Evolutionary conservation across 2,113 vertebrate species (phyloP).

Genomic region (Colossoma macropomum): DNA sequence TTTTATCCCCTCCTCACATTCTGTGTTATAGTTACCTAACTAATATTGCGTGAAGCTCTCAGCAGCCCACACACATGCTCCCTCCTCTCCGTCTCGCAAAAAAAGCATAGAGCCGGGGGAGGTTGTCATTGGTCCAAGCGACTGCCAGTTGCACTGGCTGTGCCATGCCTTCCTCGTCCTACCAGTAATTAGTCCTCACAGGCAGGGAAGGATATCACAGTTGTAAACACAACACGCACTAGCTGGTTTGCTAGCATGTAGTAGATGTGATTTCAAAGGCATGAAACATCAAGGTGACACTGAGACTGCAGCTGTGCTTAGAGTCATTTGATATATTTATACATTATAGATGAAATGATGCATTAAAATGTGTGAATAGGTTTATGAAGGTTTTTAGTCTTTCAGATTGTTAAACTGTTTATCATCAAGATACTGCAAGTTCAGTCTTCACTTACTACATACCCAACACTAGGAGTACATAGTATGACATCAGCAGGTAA

Average conservation of each 20-base stretch:
- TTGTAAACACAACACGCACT: not conserved
- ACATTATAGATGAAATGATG: not conserved
- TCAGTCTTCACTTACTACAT: too few relatives aligned
- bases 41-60: conserved; percentile 61
- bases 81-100: conserved; percentile 50
- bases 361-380: not conserved
- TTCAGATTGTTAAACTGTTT: too few relatives aligned
- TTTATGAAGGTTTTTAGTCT: not conserved
- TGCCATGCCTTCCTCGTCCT: conserved; percentile 26
- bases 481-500: too few relatives aligned
- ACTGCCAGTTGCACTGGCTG: conserved; percentile 48
- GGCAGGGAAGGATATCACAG: conserved; percentile 15
- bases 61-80: conserved; percentile 61
- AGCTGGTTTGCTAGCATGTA: not conserved
- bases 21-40: conserved; percentile 64
- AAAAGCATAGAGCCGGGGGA: conserved; percentile 34
- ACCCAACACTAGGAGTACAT: too few relatives aligned
- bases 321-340: too few relatives aligned
- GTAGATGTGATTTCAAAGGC: not conserved
- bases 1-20: conserved; percentile 35
- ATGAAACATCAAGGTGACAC: not conserved
- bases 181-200: conserved; percentile 24
- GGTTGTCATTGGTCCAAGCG: conserved; percentile 55
- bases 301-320: not conserved
- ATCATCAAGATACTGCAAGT: too few relatives aligned